Base-by-base conservation (phyloP, 2,888 invertebrate species). In the Phasia obesa region DNA sequence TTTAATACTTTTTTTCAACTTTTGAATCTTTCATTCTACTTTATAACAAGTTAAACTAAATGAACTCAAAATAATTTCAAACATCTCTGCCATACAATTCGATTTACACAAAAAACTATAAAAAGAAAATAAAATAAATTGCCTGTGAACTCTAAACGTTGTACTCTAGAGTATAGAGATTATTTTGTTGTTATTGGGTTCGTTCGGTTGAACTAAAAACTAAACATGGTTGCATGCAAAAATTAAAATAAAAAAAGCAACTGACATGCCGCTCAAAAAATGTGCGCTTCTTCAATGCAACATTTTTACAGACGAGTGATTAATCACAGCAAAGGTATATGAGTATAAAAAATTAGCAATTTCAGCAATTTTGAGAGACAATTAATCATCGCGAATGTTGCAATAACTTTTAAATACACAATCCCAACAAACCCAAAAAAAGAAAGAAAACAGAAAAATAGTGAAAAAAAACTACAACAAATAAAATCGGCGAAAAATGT, bases 361-460 rank as follows among this genome's bases (percentile, higher is more conserved):
- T 90, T 91, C 90, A 90, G 88, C 90, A 89, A 90, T 90, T 90
- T 90, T 90, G 91, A 90, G 89, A 90, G 89, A 90, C 90, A 90
- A 90, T 90, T 91, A 90, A 90, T 90, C 90, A 91, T 88, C 87
- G 87, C 65, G 38, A 79, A 75, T 79, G 74, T 79, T 83, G 82
- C 75, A 75, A 83, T 83, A 83, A 83, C 82, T 79, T 86, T 88
- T 85, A 79, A 75, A 75, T 60, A 70, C 74, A 79, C 55, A 83
- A 42, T 6, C 51, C 69, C 73, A 75, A 69, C 73, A 64, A 38
- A 44, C 64, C 51, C 23, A 59, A 49, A 67, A 38, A n/a, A 19
- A 57, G 4, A 47, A 38, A 51, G 13, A 49, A 62, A 27, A n/a
- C n/a, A n/a, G n/a, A 42, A 69, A 27, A 17, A 23, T n/a, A 44